Base-by-base conservation (phyloP, 2,888 invertebrate genomes). In the Lochmaea crataegi region DNA sequence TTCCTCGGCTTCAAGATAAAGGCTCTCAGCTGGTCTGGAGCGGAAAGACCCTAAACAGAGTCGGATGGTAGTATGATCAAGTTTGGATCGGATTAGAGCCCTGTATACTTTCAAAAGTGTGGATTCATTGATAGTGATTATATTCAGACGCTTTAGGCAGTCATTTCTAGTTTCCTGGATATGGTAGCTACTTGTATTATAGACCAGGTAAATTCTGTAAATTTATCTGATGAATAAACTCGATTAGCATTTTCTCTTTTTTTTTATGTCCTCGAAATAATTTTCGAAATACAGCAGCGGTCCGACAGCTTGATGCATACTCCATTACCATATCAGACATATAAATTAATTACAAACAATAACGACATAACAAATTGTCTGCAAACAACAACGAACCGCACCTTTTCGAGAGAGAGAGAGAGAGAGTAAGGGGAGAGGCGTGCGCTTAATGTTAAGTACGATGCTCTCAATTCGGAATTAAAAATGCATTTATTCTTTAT, bases 301-400 rank as follows among this genome's bases (percentile, higher is more conserved):
- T 64, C 65, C 58, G 64, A 65, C 45, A 68, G 48, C 71, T 71
- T 65, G 66, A 60, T 75, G 71, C 70, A 72, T 57, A 60, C 68
- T 67, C 72, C 68, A 83, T 83, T 82, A 81, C 76, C 83, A 83
- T 83, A 80, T 75, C 79, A 80, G 81, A 80, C 81, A 77, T 76
- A 81, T 82, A 82, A 82, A 83, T 83, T 83, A 81, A 83, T 83
- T 81, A 80, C 79, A 77, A 78, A 80, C 81, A 80, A 82, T 81
- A 81, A 80, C 80, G 76, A 75, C 77, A 75, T 72, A 75, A 73
- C 71, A 73, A 69, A 75, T 75, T 72, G 71, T 70, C 72, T 61
- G 73, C 76, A 73, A 70, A 73, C 73, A 73, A 72, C 70, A 73
- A 72, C 68, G 61, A 71, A 74, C 75, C 75, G 74, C 77, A 77